phyloP scores from a whole-genome alignment of 1,140 invertebrate genomes.

The Chelonus insularis region DNA sequence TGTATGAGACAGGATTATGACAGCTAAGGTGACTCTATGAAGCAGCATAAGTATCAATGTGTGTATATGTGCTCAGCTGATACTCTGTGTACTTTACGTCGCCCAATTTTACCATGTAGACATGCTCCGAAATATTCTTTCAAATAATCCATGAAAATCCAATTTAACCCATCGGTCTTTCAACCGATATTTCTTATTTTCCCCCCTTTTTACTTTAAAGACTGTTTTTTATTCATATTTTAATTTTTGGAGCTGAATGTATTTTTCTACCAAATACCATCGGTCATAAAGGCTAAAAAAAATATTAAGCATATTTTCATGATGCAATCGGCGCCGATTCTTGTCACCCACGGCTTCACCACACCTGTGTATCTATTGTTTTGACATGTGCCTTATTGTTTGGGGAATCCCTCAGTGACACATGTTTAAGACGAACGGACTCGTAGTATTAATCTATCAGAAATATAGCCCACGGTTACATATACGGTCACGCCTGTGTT shows the following conservation, averaged over 20 bases:
- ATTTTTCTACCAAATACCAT: no score
- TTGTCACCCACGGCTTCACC: neutral
- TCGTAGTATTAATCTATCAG: neutral
- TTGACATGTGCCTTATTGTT: conserved; percentile 56
- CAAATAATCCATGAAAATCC: neutral
- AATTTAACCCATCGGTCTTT: no score
- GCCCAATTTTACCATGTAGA: neutral
- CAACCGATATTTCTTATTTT: no score
- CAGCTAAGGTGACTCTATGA: conserved; percentile 5
- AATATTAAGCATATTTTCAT: neutral
- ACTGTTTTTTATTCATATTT: no score
- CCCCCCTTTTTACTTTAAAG: no score
- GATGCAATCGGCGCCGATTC: conserved; percentile 14
- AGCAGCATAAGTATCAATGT: neutral
- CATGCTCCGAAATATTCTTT: neutral
- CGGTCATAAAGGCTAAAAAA: neutral
- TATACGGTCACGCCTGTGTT: neutral
- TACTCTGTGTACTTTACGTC: conserved; percentile 1
- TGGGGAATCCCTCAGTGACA: neutral
- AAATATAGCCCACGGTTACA: neutral
- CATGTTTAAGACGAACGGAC: neutral
- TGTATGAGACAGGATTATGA: no score
- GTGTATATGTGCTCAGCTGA: conserved; percentile 9
- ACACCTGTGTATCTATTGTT: conserved; percentile 57
- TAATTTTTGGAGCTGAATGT: no score